These are phyloP conservation scores for Chironomus tentans DNA, from an alignment of 2,888 invertebrate species.

Conservation along the genomic window DNA sequence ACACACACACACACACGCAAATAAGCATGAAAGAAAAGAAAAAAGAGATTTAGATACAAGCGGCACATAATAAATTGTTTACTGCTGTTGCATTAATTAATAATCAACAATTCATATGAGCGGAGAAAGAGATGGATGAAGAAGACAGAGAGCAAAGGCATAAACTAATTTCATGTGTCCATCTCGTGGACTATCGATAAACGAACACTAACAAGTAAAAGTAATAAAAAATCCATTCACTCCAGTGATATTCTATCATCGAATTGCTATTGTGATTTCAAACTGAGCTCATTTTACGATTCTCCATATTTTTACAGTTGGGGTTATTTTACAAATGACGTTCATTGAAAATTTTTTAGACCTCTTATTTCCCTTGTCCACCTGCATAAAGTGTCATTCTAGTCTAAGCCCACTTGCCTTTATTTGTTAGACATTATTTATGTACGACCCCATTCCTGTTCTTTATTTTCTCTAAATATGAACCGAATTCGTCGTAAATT, in stretches of 20 bases:
- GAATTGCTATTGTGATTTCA: neutral
- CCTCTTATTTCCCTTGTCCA: too few relatives aligned
- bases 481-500: neutral
- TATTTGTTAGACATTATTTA: too few relatives aligned
- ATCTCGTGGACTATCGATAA: too few relatives aligned
- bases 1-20: neutral
- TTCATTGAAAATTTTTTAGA: too few relatives aligned
- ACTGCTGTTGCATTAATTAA: slow-evolving; percentile 19
- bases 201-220: neutral
- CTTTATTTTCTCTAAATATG: neutral
- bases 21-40: neutral
- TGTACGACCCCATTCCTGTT: too few relatives aligned
- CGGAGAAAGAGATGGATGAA: neutral
- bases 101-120: neutral
- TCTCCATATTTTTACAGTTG: too few relatives aligned
- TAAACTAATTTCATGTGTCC: too few relatives aligned
- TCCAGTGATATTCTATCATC: neutral
- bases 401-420: too few relatives aligned
- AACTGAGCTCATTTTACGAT: neutral
- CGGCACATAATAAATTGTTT: slow-evolving; percentile 22
- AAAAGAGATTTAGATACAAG: neutral
- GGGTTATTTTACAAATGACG: too few relatives aligned
- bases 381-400: too few relatives aligned
- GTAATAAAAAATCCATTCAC: neutral
- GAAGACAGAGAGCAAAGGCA: too few relatives aligned